A percentile compares a stretch with the other conserved stretches of the same genome.
phyloP scores from a whole-genome alignment of 2,113 vertebrate genomes.

The Alligator mississippiensis region DNA sequence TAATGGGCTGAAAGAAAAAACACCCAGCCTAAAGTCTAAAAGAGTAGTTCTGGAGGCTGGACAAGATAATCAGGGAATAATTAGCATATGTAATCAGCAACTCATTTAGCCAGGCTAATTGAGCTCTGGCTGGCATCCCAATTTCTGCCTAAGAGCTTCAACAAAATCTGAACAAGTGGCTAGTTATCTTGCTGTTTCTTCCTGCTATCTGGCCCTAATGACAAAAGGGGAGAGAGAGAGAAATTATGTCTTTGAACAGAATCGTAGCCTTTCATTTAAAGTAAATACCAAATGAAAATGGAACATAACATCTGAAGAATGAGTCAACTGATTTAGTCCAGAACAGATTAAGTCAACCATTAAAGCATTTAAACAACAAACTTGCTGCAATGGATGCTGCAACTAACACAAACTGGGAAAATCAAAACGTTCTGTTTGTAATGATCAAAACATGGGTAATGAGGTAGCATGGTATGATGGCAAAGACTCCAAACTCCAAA shows the following conservation, averaged over 20 bases:
- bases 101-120: constrained; percentile 86
- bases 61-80: constrained; percentile 71
- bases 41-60: constrained; percentile 12
- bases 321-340: constrained; percentile 9
- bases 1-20: constrained; percentile 32
- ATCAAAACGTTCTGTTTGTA: constrained; percentile 7
- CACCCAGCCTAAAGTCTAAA: constrained; percentile 19
- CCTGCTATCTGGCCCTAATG: constrained; percentile 69
- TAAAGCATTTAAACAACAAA: constrained; percentile 25
- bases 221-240: constrained; percentile 46
- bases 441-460: neutral
- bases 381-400: constrained; percentile 6
- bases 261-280: constrained; percentile 48
- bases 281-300: constrained; percentile 54
- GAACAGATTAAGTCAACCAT: constrained; percentile 41
- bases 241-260: constrained; percentile 63
- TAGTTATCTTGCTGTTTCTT: constrained; percentile 72
- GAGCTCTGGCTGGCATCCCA: constrained; percentile 71
- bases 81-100: constrained; percentile 82
- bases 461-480: neutral
- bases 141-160: constrained; percentile 65
- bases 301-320: constrained; percentile 37
- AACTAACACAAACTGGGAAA: neutral
- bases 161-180: constrained; percentile 65
- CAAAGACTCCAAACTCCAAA: constrained; percentile 11